phyloP scores from a whole-genome alignment of 2,797 vertebrate species.

The Leptodactylus fallax region DNA sequence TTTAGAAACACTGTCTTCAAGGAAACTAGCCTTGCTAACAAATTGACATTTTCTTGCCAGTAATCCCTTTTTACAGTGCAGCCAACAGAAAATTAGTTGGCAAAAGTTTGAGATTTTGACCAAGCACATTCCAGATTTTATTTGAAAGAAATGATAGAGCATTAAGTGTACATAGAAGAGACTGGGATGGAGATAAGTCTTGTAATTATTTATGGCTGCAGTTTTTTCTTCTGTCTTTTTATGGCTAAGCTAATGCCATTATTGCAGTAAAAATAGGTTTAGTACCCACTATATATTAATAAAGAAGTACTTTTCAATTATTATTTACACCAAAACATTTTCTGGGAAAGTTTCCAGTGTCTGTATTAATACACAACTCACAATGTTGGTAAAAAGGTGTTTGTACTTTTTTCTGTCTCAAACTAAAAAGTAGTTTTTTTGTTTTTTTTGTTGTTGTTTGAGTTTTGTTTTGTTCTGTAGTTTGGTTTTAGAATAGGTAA shows the following conservation, averaged over 20 bases:
- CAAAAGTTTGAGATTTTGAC: slow-evolving; percentile 46
- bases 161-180: slow-evolving; percentile 21
- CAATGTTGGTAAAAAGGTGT: not conserved
- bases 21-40: slow-evolving; percentile 46
- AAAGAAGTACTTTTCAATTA: not conserved
- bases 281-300: too few relatives aligned
- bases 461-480: too few relatives aligned
- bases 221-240: slow-evolving; percentile 14
- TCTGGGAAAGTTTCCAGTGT: not conserved
- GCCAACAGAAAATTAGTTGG: slow-evolving; percentile 61
- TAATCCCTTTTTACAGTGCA: slow-evolving; percentile 53
- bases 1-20: slow-evolving; percentile 50
- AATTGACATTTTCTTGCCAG: slow-evolving; percentile 59
- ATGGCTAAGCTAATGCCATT: not conserved
- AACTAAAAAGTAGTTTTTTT: too few relatives aligned
- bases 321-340: not conserved
- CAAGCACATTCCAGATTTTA: slow-evolving; percentile 59
- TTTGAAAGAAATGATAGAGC: slow-evolving; percentile 51
- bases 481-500: too few relatives aligned
- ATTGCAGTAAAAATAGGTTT: not conserved
- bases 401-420: too few relatives aligned
- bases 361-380: not conserved
- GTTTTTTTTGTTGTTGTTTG: too few relatives aligned
- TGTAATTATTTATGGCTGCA: slow-evolving; percentile 40
- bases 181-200: not conserved